Percentiles rank a stretch among this genome's conserved stretches.
These are phyloP conservation scores for Liolophura sinensis DNA, from an alignment of 1,140 invertebrate genomes.

Conservation along the genomic window DNA sequence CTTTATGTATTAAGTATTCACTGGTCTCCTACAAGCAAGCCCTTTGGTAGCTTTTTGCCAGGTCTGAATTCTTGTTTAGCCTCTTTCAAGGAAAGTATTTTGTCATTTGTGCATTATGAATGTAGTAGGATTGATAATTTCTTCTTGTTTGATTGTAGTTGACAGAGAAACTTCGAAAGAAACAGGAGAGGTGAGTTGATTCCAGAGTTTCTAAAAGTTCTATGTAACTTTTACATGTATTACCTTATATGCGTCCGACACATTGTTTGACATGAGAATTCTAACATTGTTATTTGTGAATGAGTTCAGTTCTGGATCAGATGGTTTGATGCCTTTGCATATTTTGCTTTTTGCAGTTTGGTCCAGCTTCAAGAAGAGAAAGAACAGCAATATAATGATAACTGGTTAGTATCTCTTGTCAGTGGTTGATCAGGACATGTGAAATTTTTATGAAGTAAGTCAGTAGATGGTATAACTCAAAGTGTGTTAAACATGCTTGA, in stretches of 20 bases:
- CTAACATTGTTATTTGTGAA: slow-evolving; percentile 4
- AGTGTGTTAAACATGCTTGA: too few relatives aligned
- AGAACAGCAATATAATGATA: slow-evolving; percentile 52
- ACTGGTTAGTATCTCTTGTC: slow-evolving; percentile 28
- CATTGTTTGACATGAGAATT: too few relatives aligned
- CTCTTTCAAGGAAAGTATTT: too few relatives aligned
- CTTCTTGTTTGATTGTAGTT: slow-evolving; percentile 26
- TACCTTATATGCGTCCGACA: too few relatives aligned
- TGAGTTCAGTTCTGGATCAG: too few relatives aligned
- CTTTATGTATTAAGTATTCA: too few relatives aligned
- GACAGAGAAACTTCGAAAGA: slow-evolving; percentile 58
- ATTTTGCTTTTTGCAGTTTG: slow-evolving; percentile 38
- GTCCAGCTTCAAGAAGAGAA: slow-evolving; percentile 57
- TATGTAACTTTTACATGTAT: too few relatives aligned
- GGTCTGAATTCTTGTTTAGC: too few relatives aligned
- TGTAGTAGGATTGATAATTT: not conserved
- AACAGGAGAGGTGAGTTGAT: slow-evolving; percentile 56
- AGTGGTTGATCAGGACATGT: too few relatives aligned
- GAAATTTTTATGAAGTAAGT: not conserved
- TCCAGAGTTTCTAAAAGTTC: not conserved
- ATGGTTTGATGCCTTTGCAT: not conserved
- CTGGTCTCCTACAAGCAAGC: too few relatives aligned
- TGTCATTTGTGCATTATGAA: not conserved
- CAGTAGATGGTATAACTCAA: too few relatives aligned
- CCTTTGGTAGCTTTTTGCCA: too few relatives aligned